Percentiles rank a stretch among this genome's conserved stretches.
Conservation (phyloP, 2,888 invertebrate species). For the Melieria omissa region DNA sequence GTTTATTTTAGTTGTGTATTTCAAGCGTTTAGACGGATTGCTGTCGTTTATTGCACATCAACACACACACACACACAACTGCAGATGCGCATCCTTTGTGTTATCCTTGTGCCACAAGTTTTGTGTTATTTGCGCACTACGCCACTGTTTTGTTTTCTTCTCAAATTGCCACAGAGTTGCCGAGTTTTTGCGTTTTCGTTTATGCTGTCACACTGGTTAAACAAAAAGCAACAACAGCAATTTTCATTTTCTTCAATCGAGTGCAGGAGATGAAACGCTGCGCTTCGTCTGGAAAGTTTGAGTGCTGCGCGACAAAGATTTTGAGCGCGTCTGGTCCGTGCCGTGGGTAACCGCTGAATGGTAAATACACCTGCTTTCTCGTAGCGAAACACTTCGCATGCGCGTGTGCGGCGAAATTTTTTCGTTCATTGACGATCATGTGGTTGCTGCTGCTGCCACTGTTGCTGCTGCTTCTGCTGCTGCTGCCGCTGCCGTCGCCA, state of each 20-base stretch:
- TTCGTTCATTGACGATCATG: conserved; percentile 55
- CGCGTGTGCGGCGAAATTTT: conserved; percentile 59
- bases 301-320: conserved; percentile 23
- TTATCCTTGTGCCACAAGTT: no score
- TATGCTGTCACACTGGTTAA: neutral
- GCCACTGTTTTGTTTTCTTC: no score
- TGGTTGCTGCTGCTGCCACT: conserved; percentile 32
- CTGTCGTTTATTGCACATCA: no score
- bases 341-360: conserved; percentile 68
- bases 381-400: conserved; percentile 67
- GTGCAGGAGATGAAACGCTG: no score
- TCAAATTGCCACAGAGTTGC: neutral
- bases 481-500: conserved; percentile 21
- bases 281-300: no score
- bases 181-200: neutral
- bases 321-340: conserved; percentile 65
- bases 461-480: conserved; percentile 15
- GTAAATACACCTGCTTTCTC: conserved; percentile 68
- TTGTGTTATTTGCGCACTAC: no score
- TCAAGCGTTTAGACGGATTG: no score
- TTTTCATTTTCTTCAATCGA: no score
- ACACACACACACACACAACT: no score
- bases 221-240: neutral
- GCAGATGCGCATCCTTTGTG: no score
- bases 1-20: no score